phyloP scores from a whole-genome alignment of 2,797 vertebrate species.

The Cirrhinus mrigala region DNA sequence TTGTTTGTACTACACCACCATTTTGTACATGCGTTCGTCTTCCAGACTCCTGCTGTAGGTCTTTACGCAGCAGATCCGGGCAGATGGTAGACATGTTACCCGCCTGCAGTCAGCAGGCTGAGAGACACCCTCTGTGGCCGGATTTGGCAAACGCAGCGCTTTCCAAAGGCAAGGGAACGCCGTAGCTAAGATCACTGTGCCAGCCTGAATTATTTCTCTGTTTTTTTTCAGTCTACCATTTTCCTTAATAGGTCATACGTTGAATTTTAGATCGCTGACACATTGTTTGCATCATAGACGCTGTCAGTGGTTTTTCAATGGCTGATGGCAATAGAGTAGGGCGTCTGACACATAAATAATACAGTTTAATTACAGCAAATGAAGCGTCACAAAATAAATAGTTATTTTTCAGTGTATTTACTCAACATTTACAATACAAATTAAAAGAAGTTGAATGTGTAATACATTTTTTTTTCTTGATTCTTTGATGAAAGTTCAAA shows the following conservation, averaged over 20 bases:
- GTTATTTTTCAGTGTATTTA: not conserved
- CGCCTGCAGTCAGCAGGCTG: slow-evolving; percentile 51
- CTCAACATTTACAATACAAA: not conserved
- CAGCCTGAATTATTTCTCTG: not conserved
- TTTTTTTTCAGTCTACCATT: not conserved
- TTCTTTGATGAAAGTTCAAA: not conserved
- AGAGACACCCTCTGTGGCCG: slow-evolving; percentile 33
- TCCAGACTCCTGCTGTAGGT: slow-evolving; percentile 55
- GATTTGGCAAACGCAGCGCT: slow-evolving; percentile 3
- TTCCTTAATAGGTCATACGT: not conserved
- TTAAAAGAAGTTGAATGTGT: not conserved
- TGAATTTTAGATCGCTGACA: not conserved
- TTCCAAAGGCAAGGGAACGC: not conserved
- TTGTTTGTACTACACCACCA: slow-evolving; percentile 23
- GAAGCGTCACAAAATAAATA: not conserved
- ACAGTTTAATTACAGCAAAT: not conserved
- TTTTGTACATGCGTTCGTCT: slow-evolving; percentile 32
- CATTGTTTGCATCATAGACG: not conserved
- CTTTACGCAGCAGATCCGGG: slow-evolving; percentile 54
- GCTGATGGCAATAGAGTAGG: not conserved
- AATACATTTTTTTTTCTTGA: not conserved
- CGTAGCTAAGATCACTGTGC: not conserved
- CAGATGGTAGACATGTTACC: slow-evolving; percentile 62
- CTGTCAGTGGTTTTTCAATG: not conserved
- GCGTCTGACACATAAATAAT: not conserved